Evolutionary conservation across 2,113 vertebrate species (phyloP).

Genomic region (Oxyruncus cristatus): DNA sequence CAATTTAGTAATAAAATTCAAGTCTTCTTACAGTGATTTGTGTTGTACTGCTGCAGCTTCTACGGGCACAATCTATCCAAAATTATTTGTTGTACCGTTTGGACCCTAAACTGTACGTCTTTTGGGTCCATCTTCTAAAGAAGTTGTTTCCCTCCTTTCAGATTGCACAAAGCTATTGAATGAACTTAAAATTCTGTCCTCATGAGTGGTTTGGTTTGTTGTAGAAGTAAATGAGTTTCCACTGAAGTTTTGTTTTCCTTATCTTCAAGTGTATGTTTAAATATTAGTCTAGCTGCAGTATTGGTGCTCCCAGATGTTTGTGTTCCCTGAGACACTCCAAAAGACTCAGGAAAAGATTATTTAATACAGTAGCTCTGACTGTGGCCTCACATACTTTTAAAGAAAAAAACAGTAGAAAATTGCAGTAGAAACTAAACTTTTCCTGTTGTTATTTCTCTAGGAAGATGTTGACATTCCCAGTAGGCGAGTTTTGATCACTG

Average conservation of each 20-base stretch:
- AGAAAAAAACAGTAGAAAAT: not conserved
- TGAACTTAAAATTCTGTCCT: not conserved
- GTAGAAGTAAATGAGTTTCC: not conserved
- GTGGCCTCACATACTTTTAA: not conserved
- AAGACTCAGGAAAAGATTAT: not conserved
- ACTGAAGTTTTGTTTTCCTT: not conserved
- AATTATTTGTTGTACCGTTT: not conserved
- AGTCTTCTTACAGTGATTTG: not conserved
- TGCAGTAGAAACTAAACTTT: not conserved
- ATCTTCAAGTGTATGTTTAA: not conserved
- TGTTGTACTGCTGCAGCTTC: not conserved
- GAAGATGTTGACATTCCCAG: constrained; percentile 79
- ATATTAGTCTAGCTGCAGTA: not conserved
- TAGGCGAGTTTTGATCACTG: constrained; percentile 85
- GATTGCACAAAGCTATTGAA: not conserved
- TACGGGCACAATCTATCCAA: not conserved
- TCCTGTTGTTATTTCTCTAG: constrained; percentile 48
- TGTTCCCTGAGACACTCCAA: not conserved
- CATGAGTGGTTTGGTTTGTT: not conserved
- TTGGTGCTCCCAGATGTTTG: not conserved
- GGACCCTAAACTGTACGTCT: not conserved
- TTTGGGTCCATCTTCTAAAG: not conserved
- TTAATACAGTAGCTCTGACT: not conserved
- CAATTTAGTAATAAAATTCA: not conserved
- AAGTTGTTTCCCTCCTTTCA: not conserved